A percentile compares a stretch with the other conserved stretches of the same genome.
Conservation (phyloP, 92 coral and sea anemone genomes). For the Paragorgia papillata region DNA sequence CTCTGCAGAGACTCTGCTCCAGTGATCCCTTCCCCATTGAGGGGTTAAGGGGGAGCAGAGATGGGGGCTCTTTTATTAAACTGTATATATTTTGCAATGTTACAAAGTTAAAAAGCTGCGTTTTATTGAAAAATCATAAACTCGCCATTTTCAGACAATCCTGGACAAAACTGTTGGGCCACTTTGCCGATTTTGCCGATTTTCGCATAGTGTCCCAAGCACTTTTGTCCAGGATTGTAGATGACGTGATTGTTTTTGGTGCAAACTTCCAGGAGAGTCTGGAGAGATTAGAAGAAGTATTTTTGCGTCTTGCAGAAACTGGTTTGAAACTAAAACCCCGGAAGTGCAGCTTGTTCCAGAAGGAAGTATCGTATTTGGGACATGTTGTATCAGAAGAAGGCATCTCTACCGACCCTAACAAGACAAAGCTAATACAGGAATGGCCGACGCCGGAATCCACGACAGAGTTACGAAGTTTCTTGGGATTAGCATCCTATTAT, state of each 20-base stretch:
- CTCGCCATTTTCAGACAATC: no score
- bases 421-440: constrained; percentile 33
- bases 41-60: no score
- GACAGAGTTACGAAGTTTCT: constrained; percentile 54
- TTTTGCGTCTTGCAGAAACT: constrained; percentile 40
- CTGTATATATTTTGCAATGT: no score
- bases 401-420: constrained; percentile 50
- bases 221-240: no score
- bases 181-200: no score
- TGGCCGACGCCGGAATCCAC: constrained; percentile 54
- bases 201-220: background rate
- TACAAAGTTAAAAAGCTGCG: no score
- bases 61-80: no score
- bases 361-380: constrained; percentile 47
- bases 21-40: no score
- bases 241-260: constrained; percentile 54
- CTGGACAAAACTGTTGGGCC: no score
- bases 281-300: constrained; percentile 46
- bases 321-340: constrained; percentile 54
- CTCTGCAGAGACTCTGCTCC: no score
- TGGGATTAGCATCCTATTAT: constrained; percentile 56
- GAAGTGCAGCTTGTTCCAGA: constrained; percentile 46
- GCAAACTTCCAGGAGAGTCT: constrained; percentile 45
- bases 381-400: constrained; percentile 56
- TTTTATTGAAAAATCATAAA: no score